Evolutionary conservation across 2,113 vertebrate species (phyloP).

Genomic region (Canis aureus): DNA sequence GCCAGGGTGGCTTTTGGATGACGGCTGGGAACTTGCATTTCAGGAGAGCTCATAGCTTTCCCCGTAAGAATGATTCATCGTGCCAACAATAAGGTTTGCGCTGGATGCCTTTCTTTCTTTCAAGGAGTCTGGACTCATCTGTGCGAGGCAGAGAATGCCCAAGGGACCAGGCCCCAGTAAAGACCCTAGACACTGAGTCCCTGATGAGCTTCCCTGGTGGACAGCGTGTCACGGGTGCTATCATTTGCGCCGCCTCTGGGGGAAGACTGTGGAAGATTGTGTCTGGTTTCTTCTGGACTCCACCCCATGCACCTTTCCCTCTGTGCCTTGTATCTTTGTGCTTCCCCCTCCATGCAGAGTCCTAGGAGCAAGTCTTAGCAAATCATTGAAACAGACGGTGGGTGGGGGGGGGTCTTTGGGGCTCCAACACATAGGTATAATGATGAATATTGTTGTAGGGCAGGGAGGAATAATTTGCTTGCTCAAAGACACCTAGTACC

Average conservation of each 20-base stretch:
- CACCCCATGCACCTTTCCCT: not conserved
- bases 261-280: not conserved
- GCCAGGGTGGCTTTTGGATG: not conserved
- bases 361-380: not conserved
- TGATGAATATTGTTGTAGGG: not conserved
- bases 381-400: not conserved
- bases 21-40: not conserved
- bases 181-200: not conserved
- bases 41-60: not conserved
- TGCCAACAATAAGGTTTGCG: not conserved
- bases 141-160: not conserved
- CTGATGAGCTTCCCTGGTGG: not conserved
- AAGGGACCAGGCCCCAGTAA: not conserved
- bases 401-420: not conserved
- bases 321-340: not conserved
- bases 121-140: not conserved
- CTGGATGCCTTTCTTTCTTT: slow-evolving; percentile 2
- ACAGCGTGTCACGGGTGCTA: not conserved
- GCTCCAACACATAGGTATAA: not conserved
- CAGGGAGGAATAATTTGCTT: not conserved
- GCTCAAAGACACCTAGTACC: not conserved
- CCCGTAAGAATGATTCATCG: not conserved
- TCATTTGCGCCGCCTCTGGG: not conserved
- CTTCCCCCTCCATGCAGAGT: not conserved
- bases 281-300: not conserved